Percentiles rank a stretch among this genome's conserved stretches.
These are phyloP conservation scores for Hippocampus comes DNA, from an alignment of 2,113 vertebrate species.

Conservation along the genomic window DNA sequence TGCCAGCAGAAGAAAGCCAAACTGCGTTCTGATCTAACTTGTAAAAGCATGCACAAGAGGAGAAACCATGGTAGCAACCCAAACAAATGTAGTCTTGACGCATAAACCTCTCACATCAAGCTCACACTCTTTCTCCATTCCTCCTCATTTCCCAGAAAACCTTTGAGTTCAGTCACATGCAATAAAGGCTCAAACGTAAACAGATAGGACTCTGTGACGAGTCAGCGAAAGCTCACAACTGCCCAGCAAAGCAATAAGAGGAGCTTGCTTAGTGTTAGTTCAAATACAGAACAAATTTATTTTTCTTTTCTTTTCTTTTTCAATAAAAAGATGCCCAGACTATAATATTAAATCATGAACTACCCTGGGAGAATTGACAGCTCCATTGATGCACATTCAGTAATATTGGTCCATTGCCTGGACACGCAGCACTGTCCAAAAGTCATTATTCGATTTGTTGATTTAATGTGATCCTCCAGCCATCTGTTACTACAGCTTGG, in stretches of 20 bases:
- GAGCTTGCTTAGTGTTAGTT: not conserved
- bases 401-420: not conserved
- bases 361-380: not conserved
- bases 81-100: slow-evolving; percentile 6
- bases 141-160: slow-evolving; percentile 44
- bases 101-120: slow-evolving; percentile 13
- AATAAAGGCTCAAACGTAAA: slow-evolving; percentile 47
- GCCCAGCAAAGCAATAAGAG: not conserved
- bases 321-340: not conserved
- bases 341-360: not conserved
- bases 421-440: not conserved
- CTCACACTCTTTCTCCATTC: slow-evolving; percentile 18
- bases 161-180: slow-evolving; percentile 51
- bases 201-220: slow-evolving; percentile 41
- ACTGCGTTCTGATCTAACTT: not conserved
- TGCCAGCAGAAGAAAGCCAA: slow-evolving; percentile 14
- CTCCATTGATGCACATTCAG: not conserved
- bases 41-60: not conserved
- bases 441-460: not conserved
- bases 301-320: not conserved
- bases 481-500: not conserved
- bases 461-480: not conserved
- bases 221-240: slow-evolving; percentile 27
- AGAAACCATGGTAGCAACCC: slow-evolving; percentile 6
- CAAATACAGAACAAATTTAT: not conserved